Evolutionary conservation across 2,888 invertebrate genomes (phyloP), one percentile per base, ranked within the genome.

Genomic region (Lagria hirta): DNA sequence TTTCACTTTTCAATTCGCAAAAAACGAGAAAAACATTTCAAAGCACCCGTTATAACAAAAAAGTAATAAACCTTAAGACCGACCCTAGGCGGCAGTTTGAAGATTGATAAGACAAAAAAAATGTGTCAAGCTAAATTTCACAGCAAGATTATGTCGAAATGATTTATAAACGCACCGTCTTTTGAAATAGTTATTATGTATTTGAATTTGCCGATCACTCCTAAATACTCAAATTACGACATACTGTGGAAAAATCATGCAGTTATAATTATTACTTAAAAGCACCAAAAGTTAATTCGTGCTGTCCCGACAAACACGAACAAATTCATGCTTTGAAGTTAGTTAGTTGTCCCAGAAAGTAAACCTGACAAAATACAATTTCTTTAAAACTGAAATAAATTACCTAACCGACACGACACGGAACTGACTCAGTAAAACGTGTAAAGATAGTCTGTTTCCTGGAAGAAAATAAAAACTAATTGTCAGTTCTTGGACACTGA

Each of bases 381-480:
- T 13, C 8, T 33, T 14, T n/a, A 7, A n/a, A 12, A 13, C n/a
- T 16, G 14, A 4, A 8, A 5, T 29, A 34, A 18, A n/a, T 24
- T 43, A 28, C 10, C 35, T 17, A 16, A 27, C 32, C 26, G 26
- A 32, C 23, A 21, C 24, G 30, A 32, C 23, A 40, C 15, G 30
- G 40, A 38, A 23, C n/a, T 20, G 21, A 23, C 28, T 61, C 54
- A 67, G 57, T 67, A 65, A 60, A 57, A 66, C 37, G 55, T 61
- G 54, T 65, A 67, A 50, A 67, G 43, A 57, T 66, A 67, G 28
- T 51, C 56, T 24, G 56, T 53, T 14, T 52, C 61, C 66, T 66
- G 60, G 11, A 60, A 65, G 52, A 51, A 54, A 57, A 49, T 48
- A 41, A 35, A 45, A 33, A 33, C 34, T 15, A 34, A 48, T 30